Base-by-base conservation (phyloP, 37 sponge, comb jelly and placozoan species). In the Diacarnus erythraeanus region DNA sequence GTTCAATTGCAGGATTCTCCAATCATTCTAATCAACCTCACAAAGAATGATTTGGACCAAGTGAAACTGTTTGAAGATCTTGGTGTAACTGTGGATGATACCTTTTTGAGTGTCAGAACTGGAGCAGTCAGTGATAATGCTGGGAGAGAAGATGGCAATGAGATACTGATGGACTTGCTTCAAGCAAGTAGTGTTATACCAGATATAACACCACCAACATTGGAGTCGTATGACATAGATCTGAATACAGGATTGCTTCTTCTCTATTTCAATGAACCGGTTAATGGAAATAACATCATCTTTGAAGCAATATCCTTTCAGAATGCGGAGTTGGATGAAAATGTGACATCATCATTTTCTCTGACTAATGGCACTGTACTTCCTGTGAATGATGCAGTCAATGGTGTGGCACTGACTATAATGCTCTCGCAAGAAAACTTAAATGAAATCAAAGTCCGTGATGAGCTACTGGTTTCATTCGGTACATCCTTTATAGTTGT, bases 221-320 rank as follows among this genome's bases (percentile, higher is more conserved):
- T 87, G 0, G 41, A 74, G 34, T 43, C 74, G 6, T 87, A 89
- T 76, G 57, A 60, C 8, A 71, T 89, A 22, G 84, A 92, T 68
- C 59, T 95, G 30, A 86, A 95, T 40, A 64, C 65, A 2, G 87
- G 87, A 17, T 51, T 71, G 10, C 41, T 95, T 35, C 61, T 81
- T 3, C 29, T 95, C n/a, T 43, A 59, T 29, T 95, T 95, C 71
- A 76, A 88, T 58, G 96, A 95, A 57, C 93, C 96, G 3, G 83
- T 95, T 23, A 80, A 87, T 80, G 83, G 72, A 10, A 87, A 75
- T 70, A 85, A 69, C 20, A 51, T 93, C 25, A 40, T 69, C 23
- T 84, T 80, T 43, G 59, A 72, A 26, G 73, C 74, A 4, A 80
- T 95, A 20, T 77, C 83, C 4, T 64, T 95, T 9, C 90, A 84